Percentiles rank a stretch among this genome's conserved stretches.
These are phyloP conservation scores for Antheraea mylitta DNA, from an alignment of 1,140 invertebrate species.

Conservation along the genomic window DNA sequence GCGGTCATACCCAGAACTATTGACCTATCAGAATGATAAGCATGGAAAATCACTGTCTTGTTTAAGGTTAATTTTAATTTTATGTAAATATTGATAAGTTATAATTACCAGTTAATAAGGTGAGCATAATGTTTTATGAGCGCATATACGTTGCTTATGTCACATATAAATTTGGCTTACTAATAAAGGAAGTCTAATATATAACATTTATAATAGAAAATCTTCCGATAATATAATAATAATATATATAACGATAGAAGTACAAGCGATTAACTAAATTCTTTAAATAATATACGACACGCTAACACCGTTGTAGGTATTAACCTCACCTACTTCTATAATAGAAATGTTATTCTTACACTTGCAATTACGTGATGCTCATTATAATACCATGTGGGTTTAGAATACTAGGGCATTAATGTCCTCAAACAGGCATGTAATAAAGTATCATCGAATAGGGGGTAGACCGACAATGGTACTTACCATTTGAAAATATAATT, in stretches of 20 bases:
- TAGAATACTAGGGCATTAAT: not conserved
- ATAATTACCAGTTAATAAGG: no score
- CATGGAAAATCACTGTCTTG: no score
- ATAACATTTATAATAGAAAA: no score
- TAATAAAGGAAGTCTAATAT: no score
- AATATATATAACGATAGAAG: not conserved
- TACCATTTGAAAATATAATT: not conserved
- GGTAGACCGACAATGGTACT: not conserved
- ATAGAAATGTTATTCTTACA: not conserved
- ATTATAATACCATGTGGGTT: constrained; percentile 2
- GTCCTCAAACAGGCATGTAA: not conserved
- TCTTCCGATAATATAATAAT: not conserved
- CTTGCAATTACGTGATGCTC: not conserved
- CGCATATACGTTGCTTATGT: no score
- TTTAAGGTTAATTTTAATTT: no score
- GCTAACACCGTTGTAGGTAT: not conserved
- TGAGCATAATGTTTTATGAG: no score
- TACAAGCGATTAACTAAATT: not conserved
- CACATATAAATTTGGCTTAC: no score
- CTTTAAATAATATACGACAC: not conserved
- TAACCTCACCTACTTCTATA: not conserved
- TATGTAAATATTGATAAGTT: no score
- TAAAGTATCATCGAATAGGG: not conserved
- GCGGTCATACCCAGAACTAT: no score
- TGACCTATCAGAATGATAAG: no score